These are phyloP conservation scores for Parasteatoda lunata DNA, from an alignment of 2,888 invertebrate genomes.

Conservation along the genomic window DNA sequence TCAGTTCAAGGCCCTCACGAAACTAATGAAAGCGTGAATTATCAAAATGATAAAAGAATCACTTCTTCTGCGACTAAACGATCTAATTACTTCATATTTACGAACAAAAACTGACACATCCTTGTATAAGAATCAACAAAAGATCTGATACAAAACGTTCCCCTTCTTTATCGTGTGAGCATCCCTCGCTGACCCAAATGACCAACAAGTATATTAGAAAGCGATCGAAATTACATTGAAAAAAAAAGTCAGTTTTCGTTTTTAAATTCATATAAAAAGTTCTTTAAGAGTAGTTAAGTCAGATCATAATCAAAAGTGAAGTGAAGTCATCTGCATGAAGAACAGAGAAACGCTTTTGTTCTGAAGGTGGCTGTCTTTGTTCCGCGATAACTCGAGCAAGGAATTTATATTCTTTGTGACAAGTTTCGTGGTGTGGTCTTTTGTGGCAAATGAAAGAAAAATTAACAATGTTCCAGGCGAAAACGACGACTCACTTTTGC, in stretches of 20 bases:
- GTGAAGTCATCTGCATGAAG: not conserved
- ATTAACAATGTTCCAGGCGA: constrained; percentile 13
- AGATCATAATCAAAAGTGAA: constrained; percentile 46
- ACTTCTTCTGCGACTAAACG: constrained; percentile 51
- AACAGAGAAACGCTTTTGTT: not conserved
- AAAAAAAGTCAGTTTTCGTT: constrained; percentile 37
- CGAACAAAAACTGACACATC: constrained; percentile 37
- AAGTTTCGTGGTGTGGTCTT: constrained; percentile 19
- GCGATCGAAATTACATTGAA: not conserved
- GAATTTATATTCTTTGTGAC: constrained; percentile 43
- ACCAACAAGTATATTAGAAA: constrained; percentile 27
- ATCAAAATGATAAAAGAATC: constrained; percentile 43
- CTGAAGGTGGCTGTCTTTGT: constrained; percentile 9
- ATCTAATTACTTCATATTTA: constrained; percentile 58
- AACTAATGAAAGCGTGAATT: constrained; percentile 62
- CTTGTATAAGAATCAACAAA: constrained; percentile 47
- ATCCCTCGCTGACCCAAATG: constrained; percentile 58
- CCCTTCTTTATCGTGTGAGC: constrained; percentile 15
- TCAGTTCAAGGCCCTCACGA: constrained; percentile 30
- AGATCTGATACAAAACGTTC: constrained; percentile 30
- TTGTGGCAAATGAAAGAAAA: constrained; percentile 15
- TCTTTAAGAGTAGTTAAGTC: not conserved
- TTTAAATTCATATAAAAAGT: constrained; percentile 24
- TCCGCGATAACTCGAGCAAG: constrained; percentile 11
- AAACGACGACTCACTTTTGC: constrained; percentile 35